Conservation (phyloP, 2,113 vertebrate species). For the Callospermophilus lateralis region DNA sequence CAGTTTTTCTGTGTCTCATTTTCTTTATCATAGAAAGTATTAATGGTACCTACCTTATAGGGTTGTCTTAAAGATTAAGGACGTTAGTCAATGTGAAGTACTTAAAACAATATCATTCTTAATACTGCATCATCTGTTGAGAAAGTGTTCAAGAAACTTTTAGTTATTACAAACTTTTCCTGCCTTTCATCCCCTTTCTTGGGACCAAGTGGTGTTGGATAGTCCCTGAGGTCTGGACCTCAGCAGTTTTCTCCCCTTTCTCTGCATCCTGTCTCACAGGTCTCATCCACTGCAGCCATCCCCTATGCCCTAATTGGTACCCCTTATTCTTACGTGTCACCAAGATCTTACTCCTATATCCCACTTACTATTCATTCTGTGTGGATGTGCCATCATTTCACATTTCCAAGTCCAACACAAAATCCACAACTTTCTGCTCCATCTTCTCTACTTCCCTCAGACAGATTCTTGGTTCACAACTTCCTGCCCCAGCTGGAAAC, state of each 20-base stretch:
- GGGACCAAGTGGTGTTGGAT: neutral
- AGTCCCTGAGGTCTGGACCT: neutral
- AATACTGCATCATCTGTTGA: neutral
- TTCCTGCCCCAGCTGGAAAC: neutral
- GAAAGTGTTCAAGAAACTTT: slow-evolving; percentile 6
- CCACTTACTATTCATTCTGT: neutral
- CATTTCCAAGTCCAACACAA: neutral
- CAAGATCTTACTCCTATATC: too few relatives aligned
- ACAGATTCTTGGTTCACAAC: neutral
- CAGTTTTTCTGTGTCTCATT: neutral
- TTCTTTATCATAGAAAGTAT: neutral
- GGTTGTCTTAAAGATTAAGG: neutral
- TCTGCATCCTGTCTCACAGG: neutral
- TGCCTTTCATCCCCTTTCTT: neutral
- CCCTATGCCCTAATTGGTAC: neutral
- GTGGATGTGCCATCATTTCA: neutral
- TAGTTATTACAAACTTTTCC: neutral
- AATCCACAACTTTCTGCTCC: neutral
- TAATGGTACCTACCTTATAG: neutral
- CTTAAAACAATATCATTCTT: neutral
- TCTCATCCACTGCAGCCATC: neutral
- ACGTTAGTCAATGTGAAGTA: neutral
- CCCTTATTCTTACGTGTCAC: neutral
- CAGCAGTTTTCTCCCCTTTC: neutral
- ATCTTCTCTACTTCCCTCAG: neutral